Evolutionary conservation across 2,797 vertebrate genomes (phyloP), one percentile per base, ranked within the genome.

Genomic region (Falco biarmicus): DNA sequence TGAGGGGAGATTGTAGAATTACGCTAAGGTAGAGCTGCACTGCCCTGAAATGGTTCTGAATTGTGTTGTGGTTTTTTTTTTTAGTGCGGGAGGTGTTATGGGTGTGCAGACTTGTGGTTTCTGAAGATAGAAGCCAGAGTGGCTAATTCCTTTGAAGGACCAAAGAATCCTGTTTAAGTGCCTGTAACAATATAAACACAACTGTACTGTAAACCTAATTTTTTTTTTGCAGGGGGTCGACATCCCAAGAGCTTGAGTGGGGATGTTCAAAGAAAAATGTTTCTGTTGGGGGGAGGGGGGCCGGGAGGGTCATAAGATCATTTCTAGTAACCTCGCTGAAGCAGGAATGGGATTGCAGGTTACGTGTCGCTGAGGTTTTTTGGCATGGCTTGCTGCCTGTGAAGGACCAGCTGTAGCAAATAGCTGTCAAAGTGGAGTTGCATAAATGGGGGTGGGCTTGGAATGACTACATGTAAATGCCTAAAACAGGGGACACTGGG

Each of bases 161-260:
- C 97, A 97, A 97, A 97, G 96, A 97, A 97, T 96, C 92, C 95
- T 96, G 94, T 97, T 96, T 95, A 97, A 97, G 97, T 97, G 97
- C 97, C 97, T 97, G 97, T 97, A 97, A 97, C 96, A 92, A 95
- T 89, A 96, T 47, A 93, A 95, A 96, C 94, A 96, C 94, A 96
- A 96, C 87, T 94, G 96, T 97, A 97, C 97, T 97, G 97, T 97
- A 97, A 96, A 94, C 56, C 89, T 95, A 79, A 41, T 39, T 39
- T 80, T 80, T 59, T 75, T 94, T 93, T 66, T 43, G 88, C 87
- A 34, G 90, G 96, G 95, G 75, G 59, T 39, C 90, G 89, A 92
- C 39, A 75, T 96, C 95, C 95, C 86, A 21, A 74, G 81, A 93
- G 87, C 85, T 96, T 53, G 77, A 87, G 94, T 90, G 74, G 92